phyloP scores from a whole-genome alignment of 2,113 vertebrate species.

The Meriones unguiculatus region DNA sequence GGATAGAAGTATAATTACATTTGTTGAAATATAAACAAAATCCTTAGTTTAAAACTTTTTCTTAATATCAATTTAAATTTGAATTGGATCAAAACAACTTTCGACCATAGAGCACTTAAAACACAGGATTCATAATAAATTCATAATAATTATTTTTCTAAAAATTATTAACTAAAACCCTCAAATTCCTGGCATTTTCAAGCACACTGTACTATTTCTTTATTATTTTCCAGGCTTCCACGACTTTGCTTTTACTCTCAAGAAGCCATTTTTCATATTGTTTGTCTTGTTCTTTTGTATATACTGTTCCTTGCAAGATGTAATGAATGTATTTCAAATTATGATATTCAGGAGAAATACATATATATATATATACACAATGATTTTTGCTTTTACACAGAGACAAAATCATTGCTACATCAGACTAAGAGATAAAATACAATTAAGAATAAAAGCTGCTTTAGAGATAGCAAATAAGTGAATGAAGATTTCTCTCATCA shows the following conservation, averaged over 20 bases:
- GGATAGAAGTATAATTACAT: not conserved
- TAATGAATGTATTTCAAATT: constrained; percentile 27
- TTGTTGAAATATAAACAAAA: constrained; percentile 44
- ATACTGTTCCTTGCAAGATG: not conserved
- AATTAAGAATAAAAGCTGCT: not conserved
- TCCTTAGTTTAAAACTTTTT: not conserved
- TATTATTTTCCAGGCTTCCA: not conserved
- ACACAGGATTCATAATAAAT: not conserved
- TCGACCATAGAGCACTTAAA: not conserved
- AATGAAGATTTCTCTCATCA: not conserved
- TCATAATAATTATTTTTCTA: not conserved
- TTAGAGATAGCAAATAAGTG: not conserved
- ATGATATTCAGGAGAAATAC: constrained; percentile 9
- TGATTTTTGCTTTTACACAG: not conserved
- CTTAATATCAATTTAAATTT: not conserved
- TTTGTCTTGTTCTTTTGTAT: not conserved
- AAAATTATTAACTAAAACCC: not conserved
- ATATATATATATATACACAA: not conserved
- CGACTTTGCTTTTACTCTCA: constrained; percentile 23
- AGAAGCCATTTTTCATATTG: not conserved
- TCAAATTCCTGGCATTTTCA: not conserved
- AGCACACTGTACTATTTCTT: not conserved
- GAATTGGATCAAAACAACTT: not conserved
- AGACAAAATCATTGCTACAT: not conserved
- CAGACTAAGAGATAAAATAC: not conserved